Evolutionary conservation across 2,113 vertebrate species (phyloP).

Genomic region (Apteryx mantelli): DNA sequence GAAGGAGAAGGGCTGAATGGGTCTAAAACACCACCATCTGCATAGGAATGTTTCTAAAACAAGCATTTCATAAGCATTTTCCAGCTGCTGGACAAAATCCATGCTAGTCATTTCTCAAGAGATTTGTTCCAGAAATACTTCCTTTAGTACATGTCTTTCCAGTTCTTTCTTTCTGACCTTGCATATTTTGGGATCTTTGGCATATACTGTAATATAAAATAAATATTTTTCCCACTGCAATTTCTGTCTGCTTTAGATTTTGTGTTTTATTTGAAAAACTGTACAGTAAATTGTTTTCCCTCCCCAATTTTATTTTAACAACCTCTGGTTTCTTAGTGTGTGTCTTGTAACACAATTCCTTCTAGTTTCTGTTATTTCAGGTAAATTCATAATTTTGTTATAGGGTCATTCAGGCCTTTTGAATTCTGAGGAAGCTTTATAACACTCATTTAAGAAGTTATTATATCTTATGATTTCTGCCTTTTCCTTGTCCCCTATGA

Average conservation of each 20-base stretch:
- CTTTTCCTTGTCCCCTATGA: neutral
- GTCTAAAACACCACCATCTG: neutral
- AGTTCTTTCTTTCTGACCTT: conserved; percentile 38
- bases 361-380: conserved; percentile 6
- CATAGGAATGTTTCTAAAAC: conserved; percentile 11
- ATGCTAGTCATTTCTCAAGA: neutral
- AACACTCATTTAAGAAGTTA: neutral
- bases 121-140: conserved; percentile 25
- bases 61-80: neutral
- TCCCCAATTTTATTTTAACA: conserved; percentile 22
- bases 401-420: conserved; percentile 1
- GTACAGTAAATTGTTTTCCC: conserved; percentile 19
- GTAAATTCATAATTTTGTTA: conserved; percentile 25
- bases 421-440: neutral
- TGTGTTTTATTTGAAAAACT: conserved; percentile 52
- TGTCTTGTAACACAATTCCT: conserved; percentile 14
- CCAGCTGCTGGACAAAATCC: conserved; percentile 16
- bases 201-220: conserved; percentile 37
- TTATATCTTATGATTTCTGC: neutral
- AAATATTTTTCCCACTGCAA: conserved; percentile 34
- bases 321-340: neutral
- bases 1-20: neutral
- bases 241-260: conserved; percentile 27
- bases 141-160: neutral
- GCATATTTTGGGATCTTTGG: neutral